Evolutionary conservation across 2,888 invertebrate genomes (phyloP).

Genomic region (Matsumyia berberina): DNA sequence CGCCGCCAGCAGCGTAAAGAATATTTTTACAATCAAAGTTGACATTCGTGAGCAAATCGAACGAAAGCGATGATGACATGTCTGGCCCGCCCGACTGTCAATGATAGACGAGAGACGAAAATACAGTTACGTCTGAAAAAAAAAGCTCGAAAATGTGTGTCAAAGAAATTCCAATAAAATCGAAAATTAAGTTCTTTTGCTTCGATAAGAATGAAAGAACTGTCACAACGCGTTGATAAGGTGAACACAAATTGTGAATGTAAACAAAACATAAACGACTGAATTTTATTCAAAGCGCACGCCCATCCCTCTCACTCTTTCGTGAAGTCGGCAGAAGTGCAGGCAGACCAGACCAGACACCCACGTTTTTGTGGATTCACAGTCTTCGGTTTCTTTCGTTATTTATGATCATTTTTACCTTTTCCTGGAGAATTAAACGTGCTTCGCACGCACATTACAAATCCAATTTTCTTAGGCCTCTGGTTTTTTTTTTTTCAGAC

Average conservation of each 20-base stretch:
- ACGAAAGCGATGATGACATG: constrained; percentile 20
- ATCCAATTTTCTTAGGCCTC: constrained; percentile 14
- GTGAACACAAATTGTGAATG: constrained; percentile 43
- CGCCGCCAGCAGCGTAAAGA: constrained; percentile 33
- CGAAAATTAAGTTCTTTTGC: constrained; percentile 52
- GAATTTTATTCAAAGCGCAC: constrained; percentile 5
- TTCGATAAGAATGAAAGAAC: constrained; percentile 42
- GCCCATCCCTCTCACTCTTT: constrained; percentile 21
- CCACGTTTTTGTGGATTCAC: constrained; percentile 54
- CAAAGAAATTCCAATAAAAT: constrained; percentile 36
- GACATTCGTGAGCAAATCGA: constrained; percentile 43
- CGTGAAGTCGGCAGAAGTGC: constrained; percentile 38
- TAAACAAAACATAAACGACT: constrained; percentile 22
- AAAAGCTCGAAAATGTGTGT: constrained; percentile 40
- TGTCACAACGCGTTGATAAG: constrained; percentile 41
- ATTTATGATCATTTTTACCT: constrained; percentile 55
- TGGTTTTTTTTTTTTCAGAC: neutral
- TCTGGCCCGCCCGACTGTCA: too few species aligned
- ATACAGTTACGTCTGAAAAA: constrained; percentile 23
- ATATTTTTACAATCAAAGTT: constrained; percentile 38
- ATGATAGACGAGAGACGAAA: constrained; percentile 6
- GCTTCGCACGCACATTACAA: constrained; percentile 15
- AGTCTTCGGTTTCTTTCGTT: constrained; percentile 38
- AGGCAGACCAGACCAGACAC: constrained; percentile 50
- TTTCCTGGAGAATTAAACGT: constrained; percentile 37